Base-by-base conservation (phyloP, 1,140 invertebrate genomes). In the Asobara japonica region DNA sequence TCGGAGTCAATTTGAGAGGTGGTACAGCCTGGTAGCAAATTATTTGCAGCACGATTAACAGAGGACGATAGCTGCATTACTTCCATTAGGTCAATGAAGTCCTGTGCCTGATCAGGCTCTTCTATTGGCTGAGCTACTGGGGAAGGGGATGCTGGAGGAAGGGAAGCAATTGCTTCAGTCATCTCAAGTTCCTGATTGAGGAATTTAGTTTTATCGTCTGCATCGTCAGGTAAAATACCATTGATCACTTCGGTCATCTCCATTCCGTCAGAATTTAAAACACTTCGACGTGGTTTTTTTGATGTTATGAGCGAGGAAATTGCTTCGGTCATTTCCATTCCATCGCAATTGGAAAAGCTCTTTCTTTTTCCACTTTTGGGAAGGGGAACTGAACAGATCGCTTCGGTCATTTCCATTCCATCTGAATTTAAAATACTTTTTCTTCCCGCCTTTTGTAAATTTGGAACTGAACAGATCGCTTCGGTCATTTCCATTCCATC, bases 241-340 rank as follows among this genome's bases (percentile, higher is more conserved):
- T 20, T 18, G 20, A 76, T n/a, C 62, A 11, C 0, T 25, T 75
- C 20, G 33, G 74, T 75, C 10, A 74, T 13, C 33, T 27, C 25
- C 33, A 18, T 48, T 10, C 13, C 36, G 5, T 36, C n/a, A n/a
- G 18, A 27, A 11, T 75, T 16, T 27, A 22, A 71, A 71, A 29
- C 11, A 36, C 11, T 36, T 36, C 31, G 31, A 62, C n/a, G 33
- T 36, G 56, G 18, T 38, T 74, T 72, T 18, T 38, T 20, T 22
- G 6, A 30, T 31, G 11, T 65, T 36, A 41, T 56, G 66, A 62
- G 56, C 48, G 67, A 62, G 73, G 30, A 20, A 7, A 75, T 45
- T 38, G 61, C 74, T 31, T 72, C 61, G 13, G 74, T 73, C 25
- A 72, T 33, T 67, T 75, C 74, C 74, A 75, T 75, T 4, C 45